Percentiles rank a stretch among this genome's conserved stretches.
Evolutionary conservation across 92 coral and sea anemone genomes (phyloP).

Genomic region (Zoanthus gigantus): DNA sequence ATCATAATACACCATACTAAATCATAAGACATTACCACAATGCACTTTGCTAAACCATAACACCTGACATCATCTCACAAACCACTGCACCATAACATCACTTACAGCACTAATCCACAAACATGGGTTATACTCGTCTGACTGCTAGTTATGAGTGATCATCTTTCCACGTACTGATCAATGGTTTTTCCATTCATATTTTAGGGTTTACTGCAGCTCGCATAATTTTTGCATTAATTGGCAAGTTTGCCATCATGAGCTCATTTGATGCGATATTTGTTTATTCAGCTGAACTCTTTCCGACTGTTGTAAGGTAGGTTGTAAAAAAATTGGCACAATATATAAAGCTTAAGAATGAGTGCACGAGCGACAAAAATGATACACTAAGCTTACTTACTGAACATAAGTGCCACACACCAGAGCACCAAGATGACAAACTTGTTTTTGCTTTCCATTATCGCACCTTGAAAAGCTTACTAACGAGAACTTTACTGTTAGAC

Average conservation of each 20-base stretch:
- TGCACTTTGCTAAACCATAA: too few relatives aligned
- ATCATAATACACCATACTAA: too few relatives aligned
- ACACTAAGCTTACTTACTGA: too few relatives aligned
- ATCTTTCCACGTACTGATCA: background rate
- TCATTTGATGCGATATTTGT: constrained; percentile 95
- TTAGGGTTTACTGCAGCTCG: constrained; percentile 91
- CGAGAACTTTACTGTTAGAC: too few relatives aligned
- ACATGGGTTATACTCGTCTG: background rate
- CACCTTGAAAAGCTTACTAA: too few relatives aligned
- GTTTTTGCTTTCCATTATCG: too few relatives aligned
- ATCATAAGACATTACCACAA: too few relatives aligned
- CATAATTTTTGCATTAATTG: constrained; percentile 85
- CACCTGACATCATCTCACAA: too few relatives aligned
- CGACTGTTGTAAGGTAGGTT: constrained; percentile 91
- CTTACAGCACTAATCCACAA: background rate
- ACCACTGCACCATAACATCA: background rate
- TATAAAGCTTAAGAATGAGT: too few relatives aligned
- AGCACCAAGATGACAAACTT: too few relatives aligned
- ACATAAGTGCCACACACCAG: too few relatives aligned
- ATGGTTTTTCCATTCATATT: background rate
- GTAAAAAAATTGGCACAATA: background rate
- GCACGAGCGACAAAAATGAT: too few relatives aligned
- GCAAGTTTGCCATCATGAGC: constrained; percentile 88
- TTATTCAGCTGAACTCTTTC: constrained; percentile 89
- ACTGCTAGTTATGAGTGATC: background rate